Base-by-base conservation (phyloP, 64 coral and sea anemone species). In the Dendronephthya gigantea region DNA sequence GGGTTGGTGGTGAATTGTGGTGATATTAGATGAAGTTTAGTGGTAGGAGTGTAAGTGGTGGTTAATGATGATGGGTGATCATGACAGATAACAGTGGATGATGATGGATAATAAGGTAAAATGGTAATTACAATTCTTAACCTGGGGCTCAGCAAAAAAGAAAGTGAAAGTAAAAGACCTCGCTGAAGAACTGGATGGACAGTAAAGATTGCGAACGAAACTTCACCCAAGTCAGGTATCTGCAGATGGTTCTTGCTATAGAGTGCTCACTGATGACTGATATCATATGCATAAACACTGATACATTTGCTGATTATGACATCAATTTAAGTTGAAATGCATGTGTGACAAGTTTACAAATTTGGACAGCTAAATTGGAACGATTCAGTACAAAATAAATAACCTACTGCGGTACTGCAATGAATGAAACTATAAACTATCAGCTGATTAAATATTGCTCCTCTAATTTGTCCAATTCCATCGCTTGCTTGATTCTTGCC, bases 401-500 rank as follows among this genome's bases (percentile, higher is more conserved):
- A n/a, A n/a, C n/a, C n/a, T n/a, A n/a, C n/a, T n/a, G n/a, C n/a
- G n/a, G n/a, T n/a, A n/a, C n/a, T n/a, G n/a, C n/a, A n/a, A n/a
- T n/a, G n/a, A n/a, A n/a, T n/a, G n/a, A n/a, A n/a, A n/a, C n/a
- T n/a, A n/a, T n/a, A n/a, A n/a, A n/a, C n/a, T 45, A 11, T 62
- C 55, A 62, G 25, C 0, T 62, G 55, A 22, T n/a, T 62, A 22
- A 23, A 62, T 62, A n/a, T 2, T n/a, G 19, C 25, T 2, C 0
- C 3, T 5, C 55, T n/a, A n/a, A 62, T 5, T 62, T n/a, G 25
- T 19, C 25, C 49, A 97, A 84, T 48, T 88, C 87, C 94, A 98
- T 98, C 29, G 88, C 45, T 15, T 37, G 16, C 34, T 84, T 90
- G 84, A 98, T 90, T 93, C 95, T 91, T 12, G 90, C 69, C 82